Conservation (phyloP, 2,888 invertebrate species). For the Cactoblastis cactorum region DNA sequence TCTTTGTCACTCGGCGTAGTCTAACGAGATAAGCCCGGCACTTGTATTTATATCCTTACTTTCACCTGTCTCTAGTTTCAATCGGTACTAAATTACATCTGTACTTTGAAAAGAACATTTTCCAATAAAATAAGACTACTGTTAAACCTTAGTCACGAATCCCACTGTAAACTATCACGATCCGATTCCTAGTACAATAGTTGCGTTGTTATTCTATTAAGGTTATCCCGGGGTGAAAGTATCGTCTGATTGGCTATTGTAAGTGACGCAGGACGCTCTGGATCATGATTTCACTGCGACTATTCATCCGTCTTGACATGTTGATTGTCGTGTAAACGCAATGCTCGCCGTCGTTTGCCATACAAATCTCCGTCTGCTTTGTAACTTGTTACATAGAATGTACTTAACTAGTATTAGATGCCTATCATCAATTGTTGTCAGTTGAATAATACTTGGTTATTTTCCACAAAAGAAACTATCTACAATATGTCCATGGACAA, state of each 20-base stretch:
- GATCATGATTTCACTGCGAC: conserved; percentile 61
- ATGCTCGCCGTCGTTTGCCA: conserved; percentile 53
- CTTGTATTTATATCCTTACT: conserved; percentile 39
- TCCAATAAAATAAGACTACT: conserved; percentile 65
- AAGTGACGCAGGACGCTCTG: conserved; percentile 51
- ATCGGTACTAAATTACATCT: conserved; percentile 59
- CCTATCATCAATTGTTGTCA: conserved; percentile 44
- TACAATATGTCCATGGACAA: not conserved
- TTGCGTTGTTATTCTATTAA: conserved; percentile 66
- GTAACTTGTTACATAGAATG: conserved; percentile 49
- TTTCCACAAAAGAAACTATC: not conserved
- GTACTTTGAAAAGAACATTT: conserved; percentile 58
- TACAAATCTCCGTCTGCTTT: conserved; percentile 53
- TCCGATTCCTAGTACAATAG: conserved; percentile 60
- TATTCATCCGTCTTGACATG: conserved; percentile 57
- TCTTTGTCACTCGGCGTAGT: conserved; percentile 31
- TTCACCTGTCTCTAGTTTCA: conserved; percentile 59
- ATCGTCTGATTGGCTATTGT: conserved; percentile 68
- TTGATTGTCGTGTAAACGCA: conserved; percentile 68
- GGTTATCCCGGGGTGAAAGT: conserved; percentile 70
- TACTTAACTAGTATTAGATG: conserved; percentile 41
- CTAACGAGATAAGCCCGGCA: conserved; percentile 25
- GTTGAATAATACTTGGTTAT: conserved; percentile 10
- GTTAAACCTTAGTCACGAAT: conserved; percentile 70
- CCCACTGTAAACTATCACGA: conserved; percentile 71